Percentiles rank a stretch among this genome's conserved stretches.
Conservation (phyloP, 2,888 invertebrate species). For the Globia sparganii region DNA sequence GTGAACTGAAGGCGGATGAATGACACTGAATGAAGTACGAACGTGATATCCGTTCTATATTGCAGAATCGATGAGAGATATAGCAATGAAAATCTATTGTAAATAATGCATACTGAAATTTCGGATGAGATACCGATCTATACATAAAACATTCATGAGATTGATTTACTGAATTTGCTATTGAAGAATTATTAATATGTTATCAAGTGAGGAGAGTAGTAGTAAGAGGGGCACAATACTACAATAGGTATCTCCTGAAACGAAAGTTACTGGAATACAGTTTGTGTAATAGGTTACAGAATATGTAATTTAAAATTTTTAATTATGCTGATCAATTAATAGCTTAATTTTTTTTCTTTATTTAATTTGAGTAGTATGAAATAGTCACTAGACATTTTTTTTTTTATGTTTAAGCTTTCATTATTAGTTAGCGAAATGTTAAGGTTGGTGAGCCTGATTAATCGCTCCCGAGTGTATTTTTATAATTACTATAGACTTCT, state of each 20-base stretch:
- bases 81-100: conserved; percentile 29
- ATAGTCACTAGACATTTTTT: too few relatives aligned
- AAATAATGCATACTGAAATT: conserved; percentile 25
- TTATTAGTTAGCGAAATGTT: too few relatives aligned
- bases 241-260: neutral
- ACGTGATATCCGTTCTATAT: conserved; percentile 41
- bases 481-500: neutral
- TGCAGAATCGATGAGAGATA: conserved; percentile 42
- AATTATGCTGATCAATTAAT: too few relatives aligned
- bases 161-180: neutral
- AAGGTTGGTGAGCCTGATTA: neutral
- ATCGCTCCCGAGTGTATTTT: neutral
- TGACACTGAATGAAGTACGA: neutral
- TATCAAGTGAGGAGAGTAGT: neutral
- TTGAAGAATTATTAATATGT: neutral
- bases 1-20: conserved; percentile 26
- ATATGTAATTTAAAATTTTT: too few relatives aligned
- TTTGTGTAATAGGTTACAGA: too few relatives aligned
- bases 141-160: neutral
- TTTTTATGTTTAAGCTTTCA: too few relatives aligned
- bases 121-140: neutral
- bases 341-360: too few relatives aligned
- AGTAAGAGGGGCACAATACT: neutral
- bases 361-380: too few relatives aligned
- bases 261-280: neutral